Evolutionary conservation across 2,797 vertebrate species (phyloP).

Genomic region (Lagorchestes hirsutus): DNA sequence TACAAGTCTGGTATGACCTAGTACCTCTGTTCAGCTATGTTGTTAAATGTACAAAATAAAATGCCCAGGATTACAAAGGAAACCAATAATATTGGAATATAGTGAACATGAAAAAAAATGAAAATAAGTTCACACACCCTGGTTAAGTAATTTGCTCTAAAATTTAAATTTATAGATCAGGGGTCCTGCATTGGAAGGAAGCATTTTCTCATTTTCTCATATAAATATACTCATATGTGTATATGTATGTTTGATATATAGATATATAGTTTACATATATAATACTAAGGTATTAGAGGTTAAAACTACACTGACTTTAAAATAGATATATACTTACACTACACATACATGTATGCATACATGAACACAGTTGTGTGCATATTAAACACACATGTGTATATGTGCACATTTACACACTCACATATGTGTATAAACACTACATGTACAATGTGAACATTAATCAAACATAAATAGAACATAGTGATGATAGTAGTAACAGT

Average conservation of each 20-base stretch:
- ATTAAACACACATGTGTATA: background rate
- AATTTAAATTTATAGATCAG: background rate
- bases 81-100: background rate
- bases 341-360: too few species aligned
- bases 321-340: background rate
- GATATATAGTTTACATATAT: background rate
- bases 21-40: background rate
- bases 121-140: background rate
- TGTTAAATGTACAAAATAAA: background rate
- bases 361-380: background rate
- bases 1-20: background rate
- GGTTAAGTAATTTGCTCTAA: background rate
- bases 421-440: background rate
- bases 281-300: background rate
- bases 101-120: background rate
- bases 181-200: background rate
- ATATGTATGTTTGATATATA: background rate
- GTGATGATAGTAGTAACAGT: background rate
- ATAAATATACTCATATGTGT: background rate
- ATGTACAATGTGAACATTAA: background rate
- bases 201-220: background rate
- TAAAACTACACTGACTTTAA: background rate
- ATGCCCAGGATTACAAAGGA: background rate
- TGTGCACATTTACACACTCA: background rate
- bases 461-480: background rate